phyloP scores from a whole-genome alignment of 2,888 invertebrate species.

The Calliphora vomitoria region DNA sequence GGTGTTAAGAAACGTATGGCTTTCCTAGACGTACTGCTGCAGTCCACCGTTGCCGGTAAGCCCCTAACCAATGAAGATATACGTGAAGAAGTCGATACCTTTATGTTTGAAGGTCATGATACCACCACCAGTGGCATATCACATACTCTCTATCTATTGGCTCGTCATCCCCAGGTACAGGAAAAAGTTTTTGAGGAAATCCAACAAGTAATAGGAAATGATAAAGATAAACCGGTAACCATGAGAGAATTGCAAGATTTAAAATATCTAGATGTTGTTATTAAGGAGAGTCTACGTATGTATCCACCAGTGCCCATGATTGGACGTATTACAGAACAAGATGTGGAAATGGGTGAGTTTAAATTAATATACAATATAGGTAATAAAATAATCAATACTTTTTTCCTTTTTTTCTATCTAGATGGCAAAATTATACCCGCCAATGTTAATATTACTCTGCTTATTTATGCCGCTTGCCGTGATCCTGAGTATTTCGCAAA shows the following conservation, averaged over 20 bases:
- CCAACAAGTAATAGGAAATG: constrained; percentile 74
- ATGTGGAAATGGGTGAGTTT: constrained; percentile 85
- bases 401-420: neutral
- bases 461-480: constrained; percentile 78
- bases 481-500: constrained; percentile 78
- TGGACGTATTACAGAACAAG: constrained; percentile 84
- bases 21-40: constrained; percentile 74
- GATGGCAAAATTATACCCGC: constrained; percentile 77
- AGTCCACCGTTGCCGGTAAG: constrained; percentile 70
- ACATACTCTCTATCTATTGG: constrained; percentile 75
- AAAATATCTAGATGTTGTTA: constrained; percentile 86
- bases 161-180: constrained; percentile 77
- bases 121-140: constrained; percentile 78
- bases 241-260: constrained; percentile 75
- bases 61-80: constrained; percentile 74
- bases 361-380: neutral
- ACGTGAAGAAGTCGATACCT: constrained; percentile 76
- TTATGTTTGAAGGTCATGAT: constrained; percentile 84
- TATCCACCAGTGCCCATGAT: constrained; percentile 88
- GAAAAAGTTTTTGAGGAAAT: constrained; percentile 77
- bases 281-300: constrained; percentile 87
- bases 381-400: neutral
- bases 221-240: constrained; percentile 70
- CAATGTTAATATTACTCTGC: constrained; percentile 77
- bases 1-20: constrained; percentile 74